Evolutionary conservation across 2,888 invertebrate genomes (phyloP).

Genomic region (Phengaris arion): DNA sequence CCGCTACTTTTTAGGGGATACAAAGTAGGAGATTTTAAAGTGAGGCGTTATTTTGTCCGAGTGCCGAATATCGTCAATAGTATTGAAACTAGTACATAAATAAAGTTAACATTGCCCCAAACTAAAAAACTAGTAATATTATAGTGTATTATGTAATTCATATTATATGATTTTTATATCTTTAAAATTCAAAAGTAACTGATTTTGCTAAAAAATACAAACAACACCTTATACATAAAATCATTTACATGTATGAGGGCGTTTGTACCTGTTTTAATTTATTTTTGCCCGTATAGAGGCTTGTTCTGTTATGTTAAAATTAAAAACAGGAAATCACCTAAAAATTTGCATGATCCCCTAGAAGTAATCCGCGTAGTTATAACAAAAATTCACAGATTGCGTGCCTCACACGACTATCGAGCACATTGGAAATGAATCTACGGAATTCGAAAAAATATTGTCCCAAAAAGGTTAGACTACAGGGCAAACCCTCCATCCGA

Average conservation of each 20-base stretch:
- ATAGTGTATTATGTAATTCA: not conserved
- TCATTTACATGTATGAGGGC: not conserved
- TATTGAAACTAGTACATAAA: not conserved
- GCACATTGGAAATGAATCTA: too few species aligned
- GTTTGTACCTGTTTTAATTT: slow-evolving; percentile 4
- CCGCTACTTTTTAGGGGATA: not conserved
- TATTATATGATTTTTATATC: too few species aligned
- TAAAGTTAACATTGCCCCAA: not conserved
- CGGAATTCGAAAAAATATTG: too few species aligned
- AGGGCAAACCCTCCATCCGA: too few species aligned
- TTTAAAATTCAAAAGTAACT: too few species aligned
- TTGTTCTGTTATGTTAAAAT: not conserved
- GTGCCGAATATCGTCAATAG: not conserved
- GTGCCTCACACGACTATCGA: too few species aligned
- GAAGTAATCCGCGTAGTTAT: not conserved
- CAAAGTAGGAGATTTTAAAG: not conserved
- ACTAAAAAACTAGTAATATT: not conserved
- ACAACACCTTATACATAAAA: not conserved
- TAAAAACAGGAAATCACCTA: not conserved
- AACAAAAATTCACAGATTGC: too few species aligned
- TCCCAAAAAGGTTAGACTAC: too few species aligned
- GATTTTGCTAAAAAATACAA: not conserved
- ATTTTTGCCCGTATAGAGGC: not conserved
- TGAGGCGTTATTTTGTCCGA: too few species aligned
- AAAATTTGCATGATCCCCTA: not conserved